Evolutionary conservation across 2,888 invertebrate species (phyloP).

Genomic region (Saturnia pavonia): DNA sequence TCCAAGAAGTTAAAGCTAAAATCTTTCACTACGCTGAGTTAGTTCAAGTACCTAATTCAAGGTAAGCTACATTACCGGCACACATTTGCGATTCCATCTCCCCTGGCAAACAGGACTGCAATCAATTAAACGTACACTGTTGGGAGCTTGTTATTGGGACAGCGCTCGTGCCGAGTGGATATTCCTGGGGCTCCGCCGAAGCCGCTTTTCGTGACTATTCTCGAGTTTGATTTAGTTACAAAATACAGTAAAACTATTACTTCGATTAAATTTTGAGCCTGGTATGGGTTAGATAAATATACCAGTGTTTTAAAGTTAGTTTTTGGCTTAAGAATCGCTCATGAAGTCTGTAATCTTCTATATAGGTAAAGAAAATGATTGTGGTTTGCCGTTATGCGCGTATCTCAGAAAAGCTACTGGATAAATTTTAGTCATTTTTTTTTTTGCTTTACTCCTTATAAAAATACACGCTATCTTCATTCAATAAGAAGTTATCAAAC

Average conservation of each 20-base stretch:
- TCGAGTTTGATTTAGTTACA: conserved; percentile 42
- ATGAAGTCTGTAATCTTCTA: background rate
- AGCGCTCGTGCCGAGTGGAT: conserved; percentile 32
- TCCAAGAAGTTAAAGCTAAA: background rate
- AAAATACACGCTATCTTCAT: too few species aligned
- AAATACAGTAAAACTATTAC: conserved; percentile 17
- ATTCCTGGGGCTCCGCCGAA: conserved; percentile 29
- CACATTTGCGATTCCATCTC: conserved; percentile 34
- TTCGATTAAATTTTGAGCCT: background rate
- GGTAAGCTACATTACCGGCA: conserved; percentile 23
- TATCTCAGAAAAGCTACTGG: too few species aligned
- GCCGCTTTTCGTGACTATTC: conserved; percentile 30
- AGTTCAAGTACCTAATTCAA: conserved; percentile 12
- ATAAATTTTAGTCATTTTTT: too few species aligned
- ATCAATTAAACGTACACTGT: conserved; percentile 26
- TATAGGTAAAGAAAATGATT: too few species aligned
- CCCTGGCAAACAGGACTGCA: conserved; percentile 16
- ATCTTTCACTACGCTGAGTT: conserved; percentile 23
- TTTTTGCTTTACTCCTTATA: too few species aligned
- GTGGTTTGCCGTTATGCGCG: too few species aligned
- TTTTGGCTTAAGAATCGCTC: background rate
- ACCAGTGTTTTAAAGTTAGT: background rate
- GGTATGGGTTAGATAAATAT: background rate
- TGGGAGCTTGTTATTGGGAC: conserved; percentile 34
- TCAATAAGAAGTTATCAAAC: too few species aligned